These are phyloP conservation scores for Sinocyclocheilus grahami DNA, from an alignment of 2,113 vertebrate species.

Conservation along the genomic window DNA sequence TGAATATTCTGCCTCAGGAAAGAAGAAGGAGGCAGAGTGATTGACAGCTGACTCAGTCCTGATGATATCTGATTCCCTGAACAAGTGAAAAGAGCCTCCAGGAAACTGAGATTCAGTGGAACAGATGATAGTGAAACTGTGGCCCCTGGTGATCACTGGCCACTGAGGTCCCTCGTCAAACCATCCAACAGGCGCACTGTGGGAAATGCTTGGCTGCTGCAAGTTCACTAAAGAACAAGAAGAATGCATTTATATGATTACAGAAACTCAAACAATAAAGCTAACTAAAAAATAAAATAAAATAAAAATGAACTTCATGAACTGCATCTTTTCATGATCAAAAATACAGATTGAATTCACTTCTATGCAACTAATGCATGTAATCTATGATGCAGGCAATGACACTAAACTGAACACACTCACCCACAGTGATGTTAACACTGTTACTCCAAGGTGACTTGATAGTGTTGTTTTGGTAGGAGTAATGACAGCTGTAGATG, in stretches of 20 bases:
- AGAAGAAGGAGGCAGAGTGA: constrained; percentile 34
- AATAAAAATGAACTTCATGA: neutral
- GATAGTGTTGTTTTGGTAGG: too few relatives aligned
- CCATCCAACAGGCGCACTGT: neutral
- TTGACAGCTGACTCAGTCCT: constrained; percentile 15
- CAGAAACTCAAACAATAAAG: neutral
- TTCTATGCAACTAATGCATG: neutral
- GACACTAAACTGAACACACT: neutral
- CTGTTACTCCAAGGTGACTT: constrained; percentile 34
- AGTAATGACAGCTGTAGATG: too few relatives aligned
- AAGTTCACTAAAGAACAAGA: constrained; percentile 35
- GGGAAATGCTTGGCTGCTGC: constrained; percentile 38
- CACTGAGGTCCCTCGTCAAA: neutral
- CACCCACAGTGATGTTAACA: constrained; percentile 41
- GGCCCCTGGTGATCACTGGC: constrained; percentile 39
- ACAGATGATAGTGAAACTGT: constrained; percentile 53
- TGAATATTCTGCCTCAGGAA: constrained; percentile 39
- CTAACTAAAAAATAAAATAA: too few relatives aligned
- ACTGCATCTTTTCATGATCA: too few relatives aligned
- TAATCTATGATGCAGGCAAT: neutral
- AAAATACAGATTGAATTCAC: neutral
- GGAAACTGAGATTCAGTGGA: constrained; percentile 48
- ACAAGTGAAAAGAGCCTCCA: constrained; percentile 52
- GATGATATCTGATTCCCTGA: constrained; percentile 21
- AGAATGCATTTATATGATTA: neutral